Conservation (phyloP, 2,113 vertebrate species). For the Meles meles region DNA sequence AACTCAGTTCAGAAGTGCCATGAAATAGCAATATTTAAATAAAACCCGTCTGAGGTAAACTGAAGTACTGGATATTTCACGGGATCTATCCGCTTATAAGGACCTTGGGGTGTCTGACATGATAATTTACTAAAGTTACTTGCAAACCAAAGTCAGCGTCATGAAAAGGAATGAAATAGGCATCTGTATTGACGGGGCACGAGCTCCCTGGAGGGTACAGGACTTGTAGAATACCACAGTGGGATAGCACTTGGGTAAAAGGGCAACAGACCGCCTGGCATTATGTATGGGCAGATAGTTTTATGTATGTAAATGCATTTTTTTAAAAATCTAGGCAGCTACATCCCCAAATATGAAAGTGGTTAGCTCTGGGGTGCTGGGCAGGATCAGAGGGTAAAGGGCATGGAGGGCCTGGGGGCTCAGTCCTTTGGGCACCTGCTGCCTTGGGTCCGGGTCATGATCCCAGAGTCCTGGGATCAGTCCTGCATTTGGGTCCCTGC, state of each 20-base stretch:
- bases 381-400: background rate
- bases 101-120: background rate
- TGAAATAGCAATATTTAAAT: background rate
- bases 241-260: background rate
- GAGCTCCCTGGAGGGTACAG: rapidly evolving
- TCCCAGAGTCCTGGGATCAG: background rate
- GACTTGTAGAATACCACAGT: background rate
- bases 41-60: background rate
- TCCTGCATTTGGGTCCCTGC: background rate
- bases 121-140: background rate
- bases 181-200: rapidly evolving
- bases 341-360: background rate
- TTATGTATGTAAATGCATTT: background rate
- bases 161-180: background rate
- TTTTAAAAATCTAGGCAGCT: background rate
- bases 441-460: background rate
- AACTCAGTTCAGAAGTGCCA: background rate
- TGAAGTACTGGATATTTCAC: background rate
- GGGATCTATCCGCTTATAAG: background rate
- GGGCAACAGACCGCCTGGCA: background rate
- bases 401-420: too few relatives aligned
- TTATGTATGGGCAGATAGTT: background rate
- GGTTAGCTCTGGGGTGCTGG: background rate
- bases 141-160: background rate
- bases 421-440: background rate